Conservation (phyloP, 2,888 invertebrate species). For the Caenorhabditis angaria region DNA sequence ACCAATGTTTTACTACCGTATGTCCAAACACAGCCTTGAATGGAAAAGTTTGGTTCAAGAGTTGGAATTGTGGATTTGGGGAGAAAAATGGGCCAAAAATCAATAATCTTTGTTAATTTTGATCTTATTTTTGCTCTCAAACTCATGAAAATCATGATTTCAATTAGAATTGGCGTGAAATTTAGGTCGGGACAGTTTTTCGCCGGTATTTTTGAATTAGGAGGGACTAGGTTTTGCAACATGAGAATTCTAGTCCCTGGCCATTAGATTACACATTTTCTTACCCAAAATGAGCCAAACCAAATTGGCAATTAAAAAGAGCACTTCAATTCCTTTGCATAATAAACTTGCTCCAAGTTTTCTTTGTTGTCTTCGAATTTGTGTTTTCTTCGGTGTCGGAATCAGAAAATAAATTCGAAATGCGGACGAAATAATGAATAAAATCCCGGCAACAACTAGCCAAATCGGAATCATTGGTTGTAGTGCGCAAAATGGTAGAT, state of each 20-base stretch:
- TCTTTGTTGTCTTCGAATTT: constrained; percentile 23
- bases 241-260: too few species aligned
- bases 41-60: background rate
- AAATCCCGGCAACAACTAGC: constrained; percentile 59
- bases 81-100: too few species aligned
- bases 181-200: too few species aligned
- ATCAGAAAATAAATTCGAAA: constrained; percentile 60
- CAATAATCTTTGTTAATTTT: too few species aligned
- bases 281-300: constrained; percentile 63
- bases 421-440: constrained; percentile 61
- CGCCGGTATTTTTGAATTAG: too few species aligned
- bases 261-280: too few species aligned
- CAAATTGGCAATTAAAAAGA: constrained; percentile 60
- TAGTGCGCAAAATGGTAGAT: constrained; percentile 61
- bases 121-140: too few species aligned
- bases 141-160: too few species aligned
- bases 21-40: constrained; percentile 70
- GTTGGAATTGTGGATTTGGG: too few species aligned
- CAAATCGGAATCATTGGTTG: constrained; percentile 70
- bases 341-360: constrained; percentile 37
- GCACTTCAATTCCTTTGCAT: constrained; percentile 58
- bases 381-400: constrained; percentile 36
- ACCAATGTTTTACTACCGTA: constrained; percentile 60
- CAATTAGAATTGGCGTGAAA: too few species aligned
- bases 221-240: too few species aligned